Conservation (phyloP, 2,888 invertebrate species). For the Eugnorisma glareosa region DNA sequence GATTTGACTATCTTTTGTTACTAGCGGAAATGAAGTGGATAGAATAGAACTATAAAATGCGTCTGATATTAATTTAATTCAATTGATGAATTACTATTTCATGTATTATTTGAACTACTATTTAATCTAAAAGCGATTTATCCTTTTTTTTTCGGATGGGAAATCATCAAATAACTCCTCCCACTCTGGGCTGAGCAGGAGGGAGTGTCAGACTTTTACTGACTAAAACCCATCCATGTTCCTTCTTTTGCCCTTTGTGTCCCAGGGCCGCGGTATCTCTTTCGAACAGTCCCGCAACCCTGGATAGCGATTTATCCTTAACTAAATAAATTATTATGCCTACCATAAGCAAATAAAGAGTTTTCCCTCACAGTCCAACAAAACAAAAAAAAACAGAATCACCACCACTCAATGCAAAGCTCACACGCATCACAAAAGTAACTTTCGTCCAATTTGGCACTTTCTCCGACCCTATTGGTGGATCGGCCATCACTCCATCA, state of each 20-base stretch:
- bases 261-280: too few relatives aligned
- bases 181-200: too few relatives aligned
- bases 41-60: not conserved
- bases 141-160: too few relatives aligned
- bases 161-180: too few relatives aligned
- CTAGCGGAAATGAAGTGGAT: not conserved
- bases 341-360: not conserved
- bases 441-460: constrained; percentile 67
- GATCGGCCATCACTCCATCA: constrained; percentile 61
- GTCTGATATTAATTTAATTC: too few relatives aligned
- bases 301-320: not conserved
- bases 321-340: not conserved
- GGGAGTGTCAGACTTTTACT: too few relatives aligned
- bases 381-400: not conserved
- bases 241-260: too few relatives aligned
- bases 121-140: not conserved
- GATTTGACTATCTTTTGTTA: not conserved
- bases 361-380: not conserved
- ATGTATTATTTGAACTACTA: too few relatives aligned
- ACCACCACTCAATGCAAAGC: constrained; percentile 25
- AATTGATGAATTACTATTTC: not conserved
- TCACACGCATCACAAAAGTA: constrained; percentile 29
- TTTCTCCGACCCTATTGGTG: constrained; percentile 73
- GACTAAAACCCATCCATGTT: too few relatives aligned
- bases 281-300: too few relatives aligned